Evolutionary conservation across 2,113 vertebrate species (phyloP).

Genomic region (Toxotes jaculatrix): DNA sequence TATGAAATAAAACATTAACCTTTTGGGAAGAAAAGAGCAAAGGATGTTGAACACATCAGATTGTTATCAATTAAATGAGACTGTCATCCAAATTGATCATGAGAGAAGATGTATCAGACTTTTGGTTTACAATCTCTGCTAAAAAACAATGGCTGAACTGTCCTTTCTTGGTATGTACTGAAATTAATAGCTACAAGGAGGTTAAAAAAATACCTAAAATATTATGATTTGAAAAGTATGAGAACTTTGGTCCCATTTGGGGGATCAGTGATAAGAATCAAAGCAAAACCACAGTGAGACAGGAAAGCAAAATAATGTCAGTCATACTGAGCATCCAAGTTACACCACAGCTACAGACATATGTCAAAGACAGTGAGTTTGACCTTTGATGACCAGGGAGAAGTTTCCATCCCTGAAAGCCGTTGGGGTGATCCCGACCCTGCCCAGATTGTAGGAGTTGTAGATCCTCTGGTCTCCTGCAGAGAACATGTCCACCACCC

Average conservation of each 20-base stretch:
- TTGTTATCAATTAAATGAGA: background rate
- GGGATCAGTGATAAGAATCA: background rate
- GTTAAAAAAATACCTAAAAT: background rate
- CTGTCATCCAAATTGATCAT: background rate
- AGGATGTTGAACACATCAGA: background rate
- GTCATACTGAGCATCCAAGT: background rate
- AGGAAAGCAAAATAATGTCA: background rate
- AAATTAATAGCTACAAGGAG: background rate
- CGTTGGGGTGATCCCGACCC: constrained; percentile 85
- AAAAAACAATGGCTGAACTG: no score
- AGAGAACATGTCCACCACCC: constrained; percentile 92
- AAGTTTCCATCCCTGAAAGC: constrained; percentile 95
- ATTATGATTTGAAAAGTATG: background rate
- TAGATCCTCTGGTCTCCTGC: constrained; percentile 92
- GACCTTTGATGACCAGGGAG: constrained; percentile 89
- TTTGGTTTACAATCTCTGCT: background rate
- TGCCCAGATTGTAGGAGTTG: constrained; percentile 86
- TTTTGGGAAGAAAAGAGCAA: background rate
- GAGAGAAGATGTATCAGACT: background rate
- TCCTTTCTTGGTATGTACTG: background rate
- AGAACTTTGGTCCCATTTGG: background rate
- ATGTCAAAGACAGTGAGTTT: constrained; percentile 12
- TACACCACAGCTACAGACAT: background rate
- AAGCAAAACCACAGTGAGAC: background rate
- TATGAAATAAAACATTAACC: background rate